Conservation (phyloP, 2,797 vertebrate species). For the Myripristis jacobus region DNA sequence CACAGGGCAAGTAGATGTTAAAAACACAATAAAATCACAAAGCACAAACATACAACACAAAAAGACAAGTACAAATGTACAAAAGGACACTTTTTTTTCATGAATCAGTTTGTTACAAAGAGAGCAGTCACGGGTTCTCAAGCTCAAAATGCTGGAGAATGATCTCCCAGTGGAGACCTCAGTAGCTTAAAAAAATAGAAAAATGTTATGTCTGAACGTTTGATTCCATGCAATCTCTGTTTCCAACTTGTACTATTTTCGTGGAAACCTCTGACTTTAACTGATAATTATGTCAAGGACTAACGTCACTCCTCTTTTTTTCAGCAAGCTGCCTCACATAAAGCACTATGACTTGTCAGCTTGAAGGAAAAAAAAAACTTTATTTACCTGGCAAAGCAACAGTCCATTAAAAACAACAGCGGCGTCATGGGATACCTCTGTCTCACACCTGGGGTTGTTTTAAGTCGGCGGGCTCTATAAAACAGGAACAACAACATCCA, state of each 20-base stretch:
- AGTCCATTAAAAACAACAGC: neutral
- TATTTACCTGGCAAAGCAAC: neutral
- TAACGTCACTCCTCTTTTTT: neutral
- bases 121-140: no score
- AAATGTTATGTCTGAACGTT: neutral
- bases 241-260: neutral
- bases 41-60: no score
- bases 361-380: neutral
- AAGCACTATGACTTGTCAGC: neutral
- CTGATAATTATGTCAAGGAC: neutral
- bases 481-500: conserved; percentile 37
- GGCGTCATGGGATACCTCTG: neutral
- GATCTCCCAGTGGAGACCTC: neutral
- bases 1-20: no score
- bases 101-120: no score
- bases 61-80: no score
- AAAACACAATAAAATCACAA: no score
- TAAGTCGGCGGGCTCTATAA: conserved; percentile 22
- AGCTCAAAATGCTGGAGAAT: no score
- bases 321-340: neutral
- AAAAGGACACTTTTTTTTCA: no score
- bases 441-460: conserved; percentile 38
- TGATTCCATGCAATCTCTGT: neutral
- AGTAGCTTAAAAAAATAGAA: no score
- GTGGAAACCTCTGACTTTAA: neutral